Conservation (phyloP, 2,113 vertebrate genomes). For the Anser brachyrhynchus region DNA sequence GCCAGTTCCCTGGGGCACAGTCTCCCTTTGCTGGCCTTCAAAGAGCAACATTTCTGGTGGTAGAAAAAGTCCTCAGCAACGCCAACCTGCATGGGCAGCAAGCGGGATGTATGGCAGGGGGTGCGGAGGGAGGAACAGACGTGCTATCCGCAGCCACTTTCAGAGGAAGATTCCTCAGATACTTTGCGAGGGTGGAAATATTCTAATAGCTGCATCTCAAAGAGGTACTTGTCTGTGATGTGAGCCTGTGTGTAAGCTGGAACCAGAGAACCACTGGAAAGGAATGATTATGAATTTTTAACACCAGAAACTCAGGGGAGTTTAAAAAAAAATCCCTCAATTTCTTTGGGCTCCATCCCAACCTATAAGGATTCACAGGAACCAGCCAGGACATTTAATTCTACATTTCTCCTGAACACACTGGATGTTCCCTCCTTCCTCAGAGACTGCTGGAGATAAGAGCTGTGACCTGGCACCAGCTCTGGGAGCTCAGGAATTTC, state of each 20-base stretch:
- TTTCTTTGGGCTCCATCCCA: constrained; percentile 9
- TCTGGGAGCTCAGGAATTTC: constrained; percentile 35
- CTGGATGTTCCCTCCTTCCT: constrained; percentile 36
- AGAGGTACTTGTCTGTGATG: not conserved
- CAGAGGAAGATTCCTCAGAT: not conserved
- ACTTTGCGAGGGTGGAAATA: not conserved
- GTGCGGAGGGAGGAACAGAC: not conserved
- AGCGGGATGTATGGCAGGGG: not conserved
- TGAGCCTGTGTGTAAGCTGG: not conserved
- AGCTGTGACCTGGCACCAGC: not conserved
- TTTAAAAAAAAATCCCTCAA: not conserved
- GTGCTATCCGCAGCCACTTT: not conserved
- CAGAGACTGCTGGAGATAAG: constrained; percentile 33
- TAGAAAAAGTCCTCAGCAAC: not conserved
- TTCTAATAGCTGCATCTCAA: not conserved
- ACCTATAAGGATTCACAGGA: not conserved
- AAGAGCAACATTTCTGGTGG: not conserved
- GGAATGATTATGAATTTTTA: not conserved
- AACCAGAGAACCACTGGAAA: not conserved
- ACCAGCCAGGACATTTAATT: constrained; percentile 4
- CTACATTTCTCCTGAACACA: constrained; percentile 6
- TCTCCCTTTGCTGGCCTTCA: not conserved
- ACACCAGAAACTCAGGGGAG: not conserved
- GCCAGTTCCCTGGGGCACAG: not conserved
- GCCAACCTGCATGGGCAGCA: not conserved